Base-by-base conservation (phyloP, 2,888 invertebrate species). In the Blomia tropicalis region DNA sequence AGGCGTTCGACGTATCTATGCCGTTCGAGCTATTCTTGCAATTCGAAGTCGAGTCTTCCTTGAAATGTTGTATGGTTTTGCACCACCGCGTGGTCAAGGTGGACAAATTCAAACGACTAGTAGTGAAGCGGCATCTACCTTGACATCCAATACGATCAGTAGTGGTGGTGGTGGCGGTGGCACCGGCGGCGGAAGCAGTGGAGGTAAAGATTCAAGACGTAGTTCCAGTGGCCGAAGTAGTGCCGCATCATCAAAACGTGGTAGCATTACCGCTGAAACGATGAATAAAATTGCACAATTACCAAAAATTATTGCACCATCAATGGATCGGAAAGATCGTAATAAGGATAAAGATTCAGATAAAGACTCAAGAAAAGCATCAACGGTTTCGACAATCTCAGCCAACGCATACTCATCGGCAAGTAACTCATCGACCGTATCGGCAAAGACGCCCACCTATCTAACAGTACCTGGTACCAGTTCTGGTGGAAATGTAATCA, bases 11-110 rank as follows among this genome's bases (percentile, higher is more conserved):
- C 25, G 63, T 59, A 66, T 91, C 71, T 87, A 88, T 68, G 91
- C 89, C 1, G 90, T 91, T 4, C 77, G 91, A 69, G 91, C 91
- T 32, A 90, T 91, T 71, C 77, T 91, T 63, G 91, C 89, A 54
- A 90, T 91, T 1, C 78, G 90, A 69, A 90, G 89, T 80, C 83
- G 87, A 69, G 85, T 87, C n/a, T 87, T 83, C 73, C 85, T 91
- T 79, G 90, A 91, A 77, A 90, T 91, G 89, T 76, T 91, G 58
- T 91, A 91, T 73, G 91, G 91, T 63, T 90, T 91, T 70, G 88
- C 89, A 73, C 86, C 88, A 17, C 65, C 64, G 4, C 43, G 63
- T 17, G 64, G 64, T 22, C 59, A 62, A 51, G 11, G 29, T 30
- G 56, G 56, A n/a, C 30, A 36, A 25, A 41, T 7, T 19, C 44